Evolutionary conservation across 2,888 invertebrate species (phyloP).

Genomic region (Eudemis profundana): DNA sequence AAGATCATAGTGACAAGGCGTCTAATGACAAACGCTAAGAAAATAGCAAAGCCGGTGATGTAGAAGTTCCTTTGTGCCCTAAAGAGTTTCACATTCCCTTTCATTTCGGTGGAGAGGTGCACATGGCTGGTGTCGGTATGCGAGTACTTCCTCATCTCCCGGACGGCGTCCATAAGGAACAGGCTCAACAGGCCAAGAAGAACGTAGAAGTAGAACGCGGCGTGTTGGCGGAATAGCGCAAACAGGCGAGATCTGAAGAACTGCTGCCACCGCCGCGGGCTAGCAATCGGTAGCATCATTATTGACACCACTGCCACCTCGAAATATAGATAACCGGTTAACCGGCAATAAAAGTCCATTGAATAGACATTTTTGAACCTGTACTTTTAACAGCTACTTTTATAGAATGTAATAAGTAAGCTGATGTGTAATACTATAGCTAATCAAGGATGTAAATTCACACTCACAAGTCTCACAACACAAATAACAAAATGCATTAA

Average conservation of each 20-base stretch:
- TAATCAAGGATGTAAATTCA: background rate
- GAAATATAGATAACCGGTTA: conserved; percentile 90
- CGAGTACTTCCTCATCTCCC: conserved; percentile 90
- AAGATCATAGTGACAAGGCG: conserved; percentile 87
- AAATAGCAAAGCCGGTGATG: conserved; percentile 91
- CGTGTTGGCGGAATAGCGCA: conserved; percentile 85
- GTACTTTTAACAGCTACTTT: background rate
- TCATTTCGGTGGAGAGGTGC: conserved; percentile 87
- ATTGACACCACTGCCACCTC: conserved; percentile 88
- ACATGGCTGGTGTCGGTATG: conserved; percentile 67
- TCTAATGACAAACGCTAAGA: conserved; percentile 88
- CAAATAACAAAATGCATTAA: background rate
- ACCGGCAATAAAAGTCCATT: conserved; percentile 91
- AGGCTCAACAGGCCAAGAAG: conserved; percentile 85
- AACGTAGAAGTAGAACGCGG: conserved; percentile 89
- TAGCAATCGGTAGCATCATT: conserved; percentile 89
- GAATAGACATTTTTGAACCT: conserved; percentile 87
- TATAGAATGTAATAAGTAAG: background rate
- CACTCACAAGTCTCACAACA: background rate
- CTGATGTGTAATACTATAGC: background rate
- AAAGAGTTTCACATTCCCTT: conserved; percentile 89
- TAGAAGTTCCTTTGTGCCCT: conserved; percentile 92
- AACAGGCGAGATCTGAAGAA: conserved; percentile 90
- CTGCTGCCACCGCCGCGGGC: conserved; percentile 90
- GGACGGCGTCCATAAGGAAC: conserved; percentile 89